A percentile compares a stretch with the other conserved stretches of the same genome.
These are phyloP conservation scores for Episyrphus balteatus DNA, from an alignment of 1,140 invertebrate genomes.

Conservation along the genomic window DNA sequence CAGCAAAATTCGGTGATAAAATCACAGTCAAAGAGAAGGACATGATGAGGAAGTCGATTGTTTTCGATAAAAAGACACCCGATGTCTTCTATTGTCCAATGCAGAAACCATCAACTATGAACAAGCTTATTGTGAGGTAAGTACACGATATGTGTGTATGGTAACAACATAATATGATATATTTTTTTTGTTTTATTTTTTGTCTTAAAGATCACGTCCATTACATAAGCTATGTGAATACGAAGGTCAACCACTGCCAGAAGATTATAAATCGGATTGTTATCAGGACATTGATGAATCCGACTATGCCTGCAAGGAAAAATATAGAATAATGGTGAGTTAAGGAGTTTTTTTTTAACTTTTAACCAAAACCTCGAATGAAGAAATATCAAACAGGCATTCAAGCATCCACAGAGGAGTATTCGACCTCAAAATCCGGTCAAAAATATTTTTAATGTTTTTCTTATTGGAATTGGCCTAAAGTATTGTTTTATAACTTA, in stretches of 20 bases:
- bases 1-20: conserved; percentile 12
- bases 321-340: conserved; percentile 68
- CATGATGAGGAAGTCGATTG: conserved; percentile 69
- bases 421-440: too few relatives aligned
- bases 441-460: too few relatives aligned
- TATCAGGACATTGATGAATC: conserved; percentile 73
- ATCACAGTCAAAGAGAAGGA: conserved; percentile 45
- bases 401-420: too few relatives aligned
- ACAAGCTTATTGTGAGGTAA: conserved; percentile 53
- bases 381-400: too few relatives aligned
- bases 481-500: too few relatives aligned
- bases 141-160: conserved; percentile 3
- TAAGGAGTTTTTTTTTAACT: too few relatives aligned
- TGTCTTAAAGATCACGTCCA: conserved; percentile 45
- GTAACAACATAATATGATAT: too few relatives aligned
- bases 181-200: background rate
- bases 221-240: conserved; percentile 65
- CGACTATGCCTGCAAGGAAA: conserved; percentile 72
- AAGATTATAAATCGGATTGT: conserved; percentile 68
- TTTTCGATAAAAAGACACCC: conserved; percentile 71
- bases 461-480: too few relatives aligned
- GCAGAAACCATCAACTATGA: conserved; percentile 59
- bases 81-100: conserved; percentile 75
- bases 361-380: too few relatives aligned
- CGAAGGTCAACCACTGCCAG: conserved; percentile 55